phyloP scores from a whole-genome alignment of 2,797 vertebrate genomes.

The Centroberyx gerrardi region DNA sequence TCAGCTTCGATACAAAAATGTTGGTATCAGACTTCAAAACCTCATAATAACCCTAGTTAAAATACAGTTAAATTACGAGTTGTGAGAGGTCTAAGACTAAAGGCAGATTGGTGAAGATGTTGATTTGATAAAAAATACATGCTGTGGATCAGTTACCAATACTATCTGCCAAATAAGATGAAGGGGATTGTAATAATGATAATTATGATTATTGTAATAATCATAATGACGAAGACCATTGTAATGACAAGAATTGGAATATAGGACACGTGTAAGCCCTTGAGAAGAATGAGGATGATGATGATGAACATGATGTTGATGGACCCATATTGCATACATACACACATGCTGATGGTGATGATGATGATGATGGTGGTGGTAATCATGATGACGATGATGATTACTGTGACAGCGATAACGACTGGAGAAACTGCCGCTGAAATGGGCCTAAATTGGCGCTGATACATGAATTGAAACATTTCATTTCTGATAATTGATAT shows the following conservation, averaged over 20 bases:
- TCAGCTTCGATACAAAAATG: neutral
- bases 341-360: neutral
- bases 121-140: constrained; percentile 18
- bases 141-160: constrained; percentile 18
- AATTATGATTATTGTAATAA: neutral
- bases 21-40: constrained; percentile 2
- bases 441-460: constrained; percentile 23
- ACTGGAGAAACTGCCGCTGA: accelerated
- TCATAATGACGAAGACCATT: neutral
- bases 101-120: neutral
- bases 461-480: constrained; percentile 52
- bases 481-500: constrained; percentile 60
- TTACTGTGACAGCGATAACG: constrained; percentile 16
- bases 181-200: constrained; percentile 1
- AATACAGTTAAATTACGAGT: no score
- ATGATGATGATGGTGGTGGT: neutral
- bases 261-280: no score
- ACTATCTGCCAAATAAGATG: constrained; percentile 11
- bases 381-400: neutral
- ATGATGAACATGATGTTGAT: no score
- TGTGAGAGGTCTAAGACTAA: no score
- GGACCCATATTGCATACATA: neutral
- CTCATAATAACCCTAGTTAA: neutral
- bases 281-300: no score
- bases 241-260: no score